phyloP scores from a whole-genome alignment of 2,888 invertebrate species.

The Camponotus fellah region DNA sequence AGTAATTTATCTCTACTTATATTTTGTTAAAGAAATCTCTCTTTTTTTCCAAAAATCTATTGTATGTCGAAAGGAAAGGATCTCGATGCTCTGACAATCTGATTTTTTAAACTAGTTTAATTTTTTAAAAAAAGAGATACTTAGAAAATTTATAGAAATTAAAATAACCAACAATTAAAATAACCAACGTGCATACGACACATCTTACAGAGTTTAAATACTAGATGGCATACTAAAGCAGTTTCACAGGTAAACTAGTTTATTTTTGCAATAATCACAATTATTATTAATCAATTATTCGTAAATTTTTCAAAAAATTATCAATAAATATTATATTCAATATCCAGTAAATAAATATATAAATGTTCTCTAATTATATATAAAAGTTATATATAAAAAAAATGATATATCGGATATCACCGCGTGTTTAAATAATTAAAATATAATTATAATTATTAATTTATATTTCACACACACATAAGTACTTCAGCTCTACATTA shows the following conservation, averaged over 20 bases:
- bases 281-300: background rate
- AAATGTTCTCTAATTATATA: no score
- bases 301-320: background rate
- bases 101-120: background rate
- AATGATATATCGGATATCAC: no score
- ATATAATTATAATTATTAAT: background rate
- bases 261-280: background rate
- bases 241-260: background rate
- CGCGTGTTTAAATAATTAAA: no score
- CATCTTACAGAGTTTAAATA: background rate
- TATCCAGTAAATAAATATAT: no score
- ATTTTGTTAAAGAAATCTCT: background rate
- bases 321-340: no score
- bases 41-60: background rate
- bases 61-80: background rate
- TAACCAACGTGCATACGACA: background rate
- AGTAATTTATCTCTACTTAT: background rate
- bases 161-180: background rate
- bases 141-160: background rate
- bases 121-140: background rate
- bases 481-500: background rate
- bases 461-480: background rate
- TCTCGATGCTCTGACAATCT: background rate
- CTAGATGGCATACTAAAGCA: conserved; percentile 20
- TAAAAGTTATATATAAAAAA: no score